Percentiles rank a stretch among this genome's conserved stretches.
phyloP scores from a whole-genome alignment of 2,797 vertebrate species.

The Phalloptychus januarius region DNA sequence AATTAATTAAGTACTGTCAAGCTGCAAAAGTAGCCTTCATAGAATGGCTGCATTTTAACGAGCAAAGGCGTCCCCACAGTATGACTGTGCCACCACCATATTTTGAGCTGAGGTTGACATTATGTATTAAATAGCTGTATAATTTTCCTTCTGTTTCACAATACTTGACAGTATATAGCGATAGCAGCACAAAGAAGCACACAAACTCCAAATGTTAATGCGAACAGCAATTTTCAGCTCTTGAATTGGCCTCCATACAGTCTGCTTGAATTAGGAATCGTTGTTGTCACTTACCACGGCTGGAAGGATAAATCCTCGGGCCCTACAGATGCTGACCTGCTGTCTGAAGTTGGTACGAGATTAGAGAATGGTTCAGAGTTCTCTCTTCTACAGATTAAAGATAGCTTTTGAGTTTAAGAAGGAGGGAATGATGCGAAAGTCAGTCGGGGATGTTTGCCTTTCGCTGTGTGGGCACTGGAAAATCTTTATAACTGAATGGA shows the following conservation, averaged over 20 bases:
- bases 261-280: slow-evolving; percentile 37
- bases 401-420: slow-evolving; percentile 29
- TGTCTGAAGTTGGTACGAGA: slow-evolving; percentile 25
- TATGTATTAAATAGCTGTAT: background rate
- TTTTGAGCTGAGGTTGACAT: background rate
- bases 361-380: slow-evolving; percentile 12
- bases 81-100: background rate
- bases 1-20: background rate
- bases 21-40: slow-evolving; percentile 1
- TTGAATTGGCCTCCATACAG: slow-evolving; percentile 2
- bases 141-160: background rate
- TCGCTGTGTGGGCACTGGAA: slow-evolving; percentile 72
- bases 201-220: background rate
- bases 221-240: slow-evolving; percentile 32
- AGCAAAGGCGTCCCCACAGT: background rate
- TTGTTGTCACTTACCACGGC: slow-evolving; percentile 56
- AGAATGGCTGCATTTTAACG: background rate
- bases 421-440: slow-evolving; percentile 35
- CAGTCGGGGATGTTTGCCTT: slow-evolving; percentile 58
- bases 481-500: slow-evolving; percentile 57
- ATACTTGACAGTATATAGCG: background rate
- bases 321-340: slow-evolving; percentile 40
- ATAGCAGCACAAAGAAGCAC: slow-evolving; percentile 7
- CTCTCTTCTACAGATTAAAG: slow-evolving; percentile 25
- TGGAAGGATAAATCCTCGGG: slow-evolving; percentile 30